These are phyloP conservation scores for Xiphydria camelus DNA, from an alignment of 2,888 invertebrate species.

Conservation along the genomic window DNA sequence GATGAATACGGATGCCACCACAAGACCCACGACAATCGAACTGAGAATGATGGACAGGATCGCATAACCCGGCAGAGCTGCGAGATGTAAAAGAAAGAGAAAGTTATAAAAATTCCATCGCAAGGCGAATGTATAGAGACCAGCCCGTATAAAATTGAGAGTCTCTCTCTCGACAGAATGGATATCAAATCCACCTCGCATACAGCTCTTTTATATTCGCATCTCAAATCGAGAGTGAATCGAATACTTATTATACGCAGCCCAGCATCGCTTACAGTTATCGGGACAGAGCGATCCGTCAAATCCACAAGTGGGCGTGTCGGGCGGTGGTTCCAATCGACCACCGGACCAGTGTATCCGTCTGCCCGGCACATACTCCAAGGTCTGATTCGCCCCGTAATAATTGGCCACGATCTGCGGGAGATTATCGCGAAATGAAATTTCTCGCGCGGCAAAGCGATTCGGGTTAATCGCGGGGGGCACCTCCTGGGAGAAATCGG, in stretches of 20 bases:
- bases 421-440: neutral
- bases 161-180: too few species aligned
- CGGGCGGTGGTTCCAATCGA: slow-evolving; percentile 75
- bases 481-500: neutral
- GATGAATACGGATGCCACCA: slow-evolving; percentile 73
- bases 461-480: neutral
- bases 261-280: slow-evolving; percentile 75
- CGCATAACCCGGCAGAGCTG: slow-evolving; percentile 83
- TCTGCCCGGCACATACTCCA: slow-evolving; percentile 72
- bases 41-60: slow-evolving; percentile 83
- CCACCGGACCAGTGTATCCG: slow-evolving; percentile 88
- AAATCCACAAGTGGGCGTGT: slow-evolving; percentile 91
- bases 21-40: slow-evolving; percentile 71
- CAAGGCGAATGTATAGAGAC: neutral
- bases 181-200: too few species aligned
- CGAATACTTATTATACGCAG: too few species aligned
- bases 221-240: too few species aligned
- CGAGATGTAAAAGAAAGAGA: slow-evolving; percentile 53
- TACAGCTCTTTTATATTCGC: too few species aligned
- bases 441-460: neutral
- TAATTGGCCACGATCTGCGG: slow-evolving; percentile 88
- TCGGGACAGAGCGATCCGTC: slow-evolving; percentile 88
- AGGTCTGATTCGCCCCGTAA: slow-evolving; percentile 75
- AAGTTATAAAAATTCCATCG: slow-evolving; percentile 4
- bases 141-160: too few species aligned